phyloP scores from a whole-genome alignment of 2,888 invertebrate genomes.

The Psylliodes chrysocephalus region DNA sequence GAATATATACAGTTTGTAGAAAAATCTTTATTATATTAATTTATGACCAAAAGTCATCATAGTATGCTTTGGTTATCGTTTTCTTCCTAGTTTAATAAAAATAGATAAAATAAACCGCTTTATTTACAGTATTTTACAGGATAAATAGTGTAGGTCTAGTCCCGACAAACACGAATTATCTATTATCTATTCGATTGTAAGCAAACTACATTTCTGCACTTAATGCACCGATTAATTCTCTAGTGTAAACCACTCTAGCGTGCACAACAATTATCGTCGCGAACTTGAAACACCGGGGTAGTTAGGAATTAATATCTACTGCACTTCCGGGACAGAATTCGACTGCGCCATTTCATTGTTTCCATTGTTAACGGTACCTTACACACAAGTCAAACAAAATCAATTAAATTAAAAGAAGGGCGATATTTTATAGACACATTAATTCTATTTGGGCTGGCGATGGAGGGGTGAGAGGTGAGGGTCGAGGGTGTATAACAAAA shows the following conservation, averaged over 20 bases:
- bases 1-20: no score
- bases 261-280: not conserved
- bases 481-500: slow-evolving; percentile 2
- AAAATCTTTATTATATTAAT: no score
- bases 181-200: no score
- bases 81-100: no score
- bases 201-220: no score
- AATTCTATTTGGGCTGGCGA: slow-evolving; percentile 4
- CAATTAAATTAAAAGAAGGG: slow-evolving; percentile 4
- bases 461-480: not conserved
- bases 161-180: no score
- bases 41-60: no score
- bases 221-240: no score
- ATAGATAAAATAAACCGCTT: no score
- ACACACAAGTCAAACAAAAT: not conserved
- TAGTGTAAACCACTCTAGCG: not conserved
- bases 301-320: not conserved
- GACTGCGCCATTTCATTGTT: not conserved
- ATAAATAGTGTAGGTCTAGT: no score
- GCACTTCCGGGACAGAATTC: not conserved
- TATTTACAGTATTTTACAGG: no score
- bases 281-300: not conserved
- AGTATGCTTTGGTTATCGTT: no score
- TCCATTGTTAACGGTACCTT: not conserved
- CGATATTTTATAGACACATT: not conserved